Evolutionary conservation across 2,797 vertebrate species (phyloP).

Genomic region (Rhincodon typus): DNA sequence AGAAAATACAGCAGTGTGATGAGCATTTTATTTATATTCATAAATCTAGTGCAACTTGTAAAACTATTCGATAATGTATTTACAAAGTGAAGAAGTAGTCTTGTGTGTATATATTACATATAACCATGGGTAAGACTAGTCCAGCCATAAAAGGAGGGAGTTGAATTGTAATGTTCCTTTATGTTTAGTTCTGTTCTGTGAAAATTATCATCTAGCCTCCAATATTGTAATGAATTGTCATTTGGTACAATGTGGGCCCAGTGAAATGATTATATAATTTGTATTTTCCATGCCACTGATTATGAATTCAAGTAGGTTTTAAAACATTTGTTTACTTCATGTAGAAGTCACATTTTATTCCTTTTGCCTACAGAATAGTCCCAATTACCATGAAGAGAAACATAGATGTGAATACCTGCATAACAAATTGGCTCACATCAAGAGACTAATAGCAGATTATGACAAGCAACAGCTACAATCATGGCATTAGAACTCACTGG

Average conservation of each 20-base stretch:
- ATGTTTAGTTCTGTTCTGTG: neutral
- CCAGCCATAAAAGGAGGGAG: neutral
- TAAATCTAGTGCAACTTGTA: no score
- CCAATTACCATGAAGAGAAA: slow-evolving; percentile 77
- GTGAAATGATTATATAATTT: neutral
- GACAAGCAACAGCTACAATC: slow-evolving; percentile 69
- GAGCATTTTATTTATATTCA: neutral
- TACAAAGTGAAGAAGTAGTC: neutral
- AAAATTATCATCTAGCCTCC: neutral
- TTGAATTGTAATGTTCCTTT: neutral
- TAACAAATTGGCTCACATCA: slow-evolving; percentile 85
- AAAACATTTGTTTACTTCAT: neutral
- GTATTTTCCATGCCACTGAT: slow-evolving; percentile 13
- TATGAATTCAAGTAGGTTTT: neutral
- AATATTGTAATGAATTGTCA: neutral
- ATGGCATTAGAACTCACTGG: slow-evolving; percentile 46
- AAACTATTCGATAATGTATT: neutral
- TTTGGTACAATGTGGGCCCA: neutral
- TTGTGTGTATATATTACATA: neutral
- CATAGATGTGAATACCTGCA: slow-evolving; percentile 81
- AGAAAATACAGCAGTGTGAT: neutral
- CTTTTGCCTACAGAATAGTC: slow-evolving; percentile 59
- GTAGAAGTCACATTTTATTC: neutral
- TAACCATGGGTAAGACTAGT: neutral
- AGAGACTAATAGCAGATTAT: slow-evolving; percentile 79